Evolutionary conservation across 2,888 invertebrate genomes (phyloP), one percentile per base, ranked within the genome.

Genomic region (Acanthosepion esculentum): DNA sequence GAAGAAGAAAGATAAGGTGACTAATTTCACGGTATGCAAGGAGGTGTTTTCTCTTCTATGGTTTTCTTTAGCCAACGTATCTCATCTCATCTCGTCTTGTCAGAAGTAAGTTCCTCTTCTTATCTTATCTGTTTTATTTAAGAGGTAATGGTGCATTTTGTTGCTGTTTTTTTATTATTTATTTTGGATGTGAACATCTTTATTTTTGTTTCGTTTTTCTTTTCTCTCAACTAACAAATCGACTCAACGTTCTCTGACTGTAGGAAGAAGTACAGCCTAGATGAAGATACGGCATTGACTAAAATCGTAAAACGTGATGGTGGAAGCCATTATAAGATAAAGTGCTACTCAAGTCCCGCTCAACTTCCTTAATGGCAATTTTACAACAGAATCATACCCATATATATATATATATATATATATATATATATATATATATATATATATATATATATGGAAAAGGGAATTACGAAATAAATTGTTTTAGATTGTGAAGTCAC

Each of bases 71-170:
- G n/a, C 78, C 78, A 78, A 12, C 10, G n/a, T 78, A 78, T 78
- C 78, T 78, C 78, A 78, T 78, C 78, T 78, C 78, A 78, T 78
- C 78, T 78, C n/a, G 78, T 33, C n/a, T n/a, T 78, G 78, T 78
- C 78, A 78, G 78, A 78, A n/a, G n/a, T 78, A 33, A n/a, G n/a
- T 33, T 78, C 18, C n/a, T 78, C 15, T 64, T 64, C 29, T 26
- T 12, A 78, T 78, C 78, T 78, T 78, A 78, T 78, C 78, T 78
- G 33, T 78, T 78, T 78, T 78, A 78, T 78, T 78, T 78, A 78
- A 33, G 78, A 78, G 78, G n/a, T 78, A 78, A 78, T 78, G 78
- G 23, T 78, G 78, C n/a, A 78, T 78, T 78, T 78, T 78, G n/a
- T 3, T 41, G 41, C 41, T 2, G 41, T 41, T 41, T 41, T 41